phyloP scores from a whole-genome alignment of 2,888 invertebrate species.

The Mamestra brassicae region DNA sequence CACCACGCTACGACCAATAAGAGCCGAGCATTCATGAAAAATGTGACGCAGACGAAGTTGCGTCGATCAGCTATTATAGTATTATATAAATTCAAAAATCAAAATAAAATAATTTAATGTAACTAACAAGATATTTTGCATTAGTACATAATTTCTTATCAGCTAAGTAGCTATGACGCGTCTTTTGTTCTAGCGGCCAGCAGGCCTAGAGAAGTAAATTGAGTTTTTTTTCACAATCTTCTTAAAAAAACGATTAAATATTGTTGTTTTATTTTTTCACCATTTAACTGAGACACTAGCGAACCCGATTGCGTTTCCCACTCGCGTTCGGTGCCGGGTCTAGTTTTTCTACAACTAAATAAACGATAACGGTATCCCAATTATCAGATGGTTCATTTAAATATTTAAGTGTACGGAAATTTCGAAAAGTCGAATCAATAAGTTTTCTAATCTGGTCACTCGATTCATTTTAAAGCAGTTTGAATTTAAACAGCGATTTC shows the following conservation, averaged over 20 bases:
- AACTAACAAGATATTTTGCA: no score
- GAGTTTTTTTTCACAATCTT: no score
- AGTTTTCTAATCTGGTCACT: slow-evolving; percentile 11
- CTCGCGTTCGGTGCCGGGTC: slow-evolving; percentile 34
- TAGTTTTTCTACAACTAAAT: slow-evolving; percentile 33
- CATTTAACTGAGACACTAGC: background rate
- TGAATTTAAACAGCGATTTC: background rate
- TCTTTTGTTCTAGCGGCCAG: no score
- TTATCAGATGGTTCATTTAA: slow-evolving; percentile 39
- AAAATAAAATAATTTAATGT: no score
- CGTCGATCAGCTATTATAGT: no score
- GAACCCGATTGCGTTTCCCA: slow-evolving; percentile 40
- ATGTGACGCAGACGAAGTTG: no score
- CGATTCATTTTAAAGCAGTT: slow-evolving; percentile 10
- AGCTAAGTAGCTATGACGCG: no score
- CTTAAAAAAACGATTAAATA: slow-evolving; percentile 14
- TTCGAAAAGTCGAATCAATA: slow-evolving; percentile 35
- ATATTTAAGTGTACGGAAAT: slow-evolving; percentile 36
- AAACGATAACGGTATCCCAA: slow-evolving; percentile 42
- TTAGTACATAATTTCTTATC: no score
- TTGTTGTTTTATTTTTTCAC: slow-evolving; percentile 17
- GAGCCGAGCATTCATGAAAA: no score
- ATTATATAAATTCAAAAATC: no score
- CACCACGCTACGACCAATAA: no score
- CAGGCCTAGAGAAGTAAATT: no score